Evolutionary conservation across 2,888 invertebrate species (phyloP).

Genomic region (Blera fallax): DNA sequence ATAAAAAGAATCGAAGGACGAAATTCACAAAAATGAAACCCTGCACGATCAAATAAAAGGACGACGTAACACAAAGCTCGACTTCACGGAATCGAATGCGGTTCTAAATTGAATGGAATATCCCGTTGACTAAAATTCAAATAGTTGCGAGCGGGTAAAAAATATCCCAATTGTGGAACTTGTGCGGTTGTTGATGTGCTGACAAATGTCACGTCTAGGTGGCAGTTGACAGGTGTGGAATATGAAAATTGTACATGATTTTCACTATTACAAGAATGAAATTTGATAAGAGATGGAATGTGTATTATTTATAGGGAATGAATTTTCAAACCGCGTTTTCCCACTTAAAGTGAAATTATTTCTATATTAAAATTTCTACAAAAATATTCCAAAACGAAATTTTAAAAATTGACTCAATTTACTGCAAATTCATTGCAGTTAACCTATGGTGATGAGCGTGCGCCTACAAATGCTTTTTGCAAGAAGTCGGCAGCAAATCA

Average conservation of each 20-base stretch:
- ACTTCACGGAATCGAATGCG: slow-evolving; percentile 46
- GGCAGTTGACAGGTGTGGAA: slow-evolving; percentile 3
- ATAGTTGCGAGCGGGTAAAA: slow-evolving; percentile 41
- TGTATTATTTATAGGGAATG: too few species aligned
- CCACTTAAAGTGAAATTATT: too few species aligned
- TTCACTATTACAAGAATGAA: background rate
- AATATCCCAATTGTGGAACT: slow-evolving; percentile 24
- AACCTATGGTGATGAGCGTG: too few species aligned
- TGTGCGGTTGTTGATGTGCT: background rate
- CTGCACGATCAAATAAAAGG: slow-evolving; percentile 47
- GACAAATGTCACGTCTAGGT: background rate
- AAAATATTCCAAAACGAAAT: too few species aligned
- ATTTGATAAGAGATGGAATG: too few species aligned
- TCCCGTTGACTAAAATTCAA: slow-evolving; percentile 63
- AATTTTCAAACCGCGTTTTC: too few species aligned
- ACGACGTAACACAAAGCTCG: slow-evolving; percentile 42
- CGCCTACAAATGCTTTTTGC: too few species aligned
- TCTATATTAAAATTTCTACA: too few species aligned
- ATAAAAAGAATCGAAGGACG: background rate
- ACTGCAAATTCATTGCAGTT: too few species aligned
- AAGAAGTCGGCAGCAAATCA: too few species aligned
- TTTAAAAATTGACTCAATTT: too few species aligned
- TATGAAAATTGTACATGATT: background rate
- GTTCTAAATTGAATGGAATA: slow-evolving; percentile 50
- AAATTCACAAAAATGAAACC: slow-evolving; percentile 27